Evolutionary conservation across 1,140 invertebrate species (phyloP), one percentile per base, ranked within the genome.

Genomic region (Triops longicaudatus): DNA sequence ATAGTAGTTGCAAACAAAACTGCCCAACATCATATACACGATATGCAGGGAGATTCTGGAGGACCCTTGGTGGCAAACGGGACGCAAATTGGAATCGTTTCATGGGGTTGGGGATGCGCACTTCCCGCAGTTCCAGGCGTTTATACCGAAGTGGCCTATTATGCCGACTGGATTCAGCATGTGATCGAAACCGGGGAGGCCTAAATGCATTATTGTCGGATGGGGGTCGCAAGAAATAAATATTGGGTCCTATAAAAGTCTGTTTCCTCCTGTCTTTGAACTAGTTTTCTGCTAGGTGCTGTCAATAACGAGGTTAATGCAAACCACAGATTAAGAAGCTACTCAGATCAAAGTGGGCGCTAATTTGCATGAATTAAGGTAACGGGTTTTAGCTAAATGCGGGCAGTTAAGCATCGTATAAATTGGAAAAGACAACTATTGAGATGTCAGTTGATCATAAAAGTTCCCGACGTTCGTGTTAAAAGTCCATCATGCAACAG

Each of bases 41-140:
- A 78, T 77, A 81, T 78, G 42, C 78, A 87, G 85, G 79, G 88
- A 42, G 88, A 90, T 80, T 89, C 88, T 22, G 89, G 89, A 0
- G 89, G 89, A 7, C 88, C 88, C 3, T 80, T 90, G 78, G 81
- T 87, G 5, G 84, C 84, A 79, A 80, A 83, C 72, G 85, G 84
- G 0, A 83, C 84, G 31, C 82, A 91, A 43, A 87, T 88, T 74
- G 92, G 92, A 6, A 83, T 92, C 11, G 89, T 89, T 0, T 91
- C 90, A 11, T 93, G 90, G 90, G 91, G 91, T 26, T 86, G 86
- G 76, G 88, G 88, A 5, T 94, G 92, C 80, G 92, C 88, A 1
- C 82, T 85, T 73, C 85, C 88, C 0, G 80, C 82, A 1, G 87
- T 88, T 80, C 91, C 92, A 0, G 92, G 92, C 11, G 90, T 93